Conservation (phyloP, 2,888 invertebrate genomes). For the Drosophila paramelanica region DNA sequence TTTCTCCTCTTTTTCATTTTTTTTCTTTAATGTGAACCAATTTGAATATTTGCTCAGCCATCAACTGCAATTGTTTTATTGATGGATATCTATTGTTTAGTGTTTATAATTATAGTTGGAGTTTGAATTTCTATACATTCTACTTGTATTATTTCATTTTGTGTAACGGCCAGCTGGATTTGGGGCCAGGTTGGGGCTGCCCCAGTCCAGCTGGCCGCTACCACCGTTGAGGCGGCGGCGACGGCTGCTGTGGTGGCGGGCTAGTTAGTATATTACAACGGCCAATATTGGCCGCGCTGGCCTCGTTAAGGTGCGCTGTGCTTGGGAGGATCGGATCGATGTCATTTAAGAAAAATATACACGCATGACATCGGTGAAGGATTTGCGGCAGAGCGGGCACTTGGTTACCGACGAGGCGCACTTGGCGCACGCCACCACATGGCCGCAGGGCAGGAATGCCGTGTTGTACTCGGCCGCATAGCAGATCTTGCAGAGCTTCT, state of each 20-base stretch:
- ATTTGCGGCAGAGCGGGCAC: constrained; percentile 94
- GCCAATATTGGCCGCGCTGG: constrained; percentile 6
- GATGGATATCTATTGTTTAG: constrained; percentile 3
- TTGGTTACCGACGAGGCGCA: constrained; percentile 94
- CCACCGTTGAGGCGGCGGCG: constrained; percentile 15
- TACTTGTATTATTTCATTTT: background rate
- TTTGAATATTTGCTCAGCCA: too few relatives aligned
- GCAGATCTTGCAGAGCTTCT: constrained; percentile 95
- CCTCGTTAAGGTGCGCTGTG: constrained; percentile 10
- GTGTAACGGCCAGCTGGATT: constrained; percentile 57
- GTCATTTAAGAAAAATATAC: constrained; percentile 85
- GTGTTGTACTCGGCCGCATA: constrained; percentile 94
- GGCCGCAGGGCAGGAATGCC: constrained; percentile 97
- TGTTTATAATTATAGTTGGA: constrained; percentile 9
- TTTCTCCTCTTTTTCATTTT: too few relatives aligned
- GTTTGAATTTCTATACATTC: constrained; percentile 12
- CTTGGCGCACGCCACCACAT: constrained; percentile 95
- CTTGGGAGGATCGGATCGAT: constrained; percentile 17
- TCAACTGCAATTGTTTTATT: background rate
- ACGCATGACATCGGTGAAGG: constrained; percentile 87
- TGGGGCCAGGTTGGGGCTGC: background rate
- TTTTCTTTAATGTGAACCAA: too few relatives aligned
- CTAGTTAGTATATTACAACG: constrained; percentile 14
- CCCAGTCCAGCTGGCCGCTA: constrained; percentile 58
- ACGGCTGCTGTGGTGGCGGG: background rate